Base-by-base conservation (phyloP, 2,113 vertebrate genomes). In the Percopsis transmontana region DNA sequence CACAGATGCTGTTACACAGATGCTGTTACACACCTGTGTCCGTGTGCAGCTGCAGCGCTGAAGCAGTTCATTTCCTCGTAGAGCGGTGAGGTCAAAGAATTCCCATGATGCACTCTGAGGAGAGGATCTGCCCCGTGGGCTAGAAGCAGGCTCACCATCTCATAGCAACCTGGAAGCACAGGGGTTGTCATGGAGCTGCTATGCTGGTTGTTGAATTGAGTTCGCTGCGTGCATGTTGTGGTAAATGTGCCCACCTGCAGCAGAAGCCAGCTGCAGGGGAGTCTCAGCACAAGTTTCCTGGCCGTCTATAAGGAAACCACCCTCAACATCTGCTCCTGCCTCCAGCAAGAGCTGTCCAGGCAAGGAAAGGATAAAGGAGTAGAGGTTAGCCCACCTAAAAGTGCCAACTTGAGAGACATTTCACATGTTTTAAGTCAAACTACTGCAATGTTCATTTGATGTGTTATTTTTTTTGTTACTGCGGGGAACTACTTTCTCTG, bases 61-160 rank as follows among this genome's bases (percentile, higher is more conserved):
- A 97, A 98, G 83, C 95, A 97, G 69, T 96, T 97, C 94, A 99
- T 96, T 1, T 95, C 93, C 66, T 97, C 95, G 0, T 96, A 93
- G 3, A 98, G 90, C 0, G 95, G 94, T 0, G 95, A 93, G 0
- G 93, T 94, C 88, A 96, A 88, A 0, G 94, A 92, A 0, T 88
- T 93, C 75, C 93, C 91, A 45, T 96, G 93, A 23, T 96, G 80
- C 90, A 93, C 91, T 72, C 93, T 95, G 71, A 97, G 89, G 57
- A 98, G 92, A 0, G 96, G 96, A 58, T 99, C 96, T 0, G 96
- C 96, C 0, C 95, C 96, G 0, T 95, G 82, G 13, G 90, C 85
- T 2, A 99, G 90, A 62, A 99, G 63, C 74, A 99, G 56, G 57
- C 92, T 95, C 48, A 98, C 95, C 91, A 98, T 81, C 81, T 99